Evolutionary conservation across 2,113 vertebrate species (phyloP).

Genomic region (Ciconia boyciana): DNA sequence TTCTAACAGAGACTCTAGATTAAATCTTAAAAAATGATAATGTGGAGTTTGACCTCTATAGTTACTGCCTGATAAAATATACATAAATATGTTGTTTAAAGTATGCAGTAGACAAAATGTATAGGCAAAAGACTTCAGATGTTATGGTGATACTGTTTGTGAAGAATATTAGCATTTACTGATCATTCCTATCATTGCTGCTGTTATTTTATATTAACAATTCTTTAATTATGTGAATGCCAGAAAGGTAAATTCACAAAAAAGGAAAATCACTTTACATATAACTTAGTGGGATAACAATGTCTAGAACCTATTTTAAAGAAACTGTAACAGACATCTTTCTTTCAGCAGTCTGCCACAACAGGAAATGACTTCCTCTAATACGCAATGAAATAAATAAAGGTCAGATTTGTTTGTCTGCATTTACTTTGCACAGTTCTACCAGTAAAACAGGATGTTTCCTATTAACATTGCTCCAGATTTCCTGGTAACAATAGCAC

Average conservation of each 20-base stretch:
- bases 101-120: conserved; percentile 23
- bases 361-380: conserved; percentile 33
- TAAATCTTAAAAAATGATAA: conserved; percentile 7
- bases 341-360: conserved; percentile 8
- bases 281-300: conserved; percentile 50
- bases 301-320: conserved; percentile 35
- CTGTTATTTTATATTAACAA: neutral
- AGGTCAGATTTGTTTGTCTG: neutral
- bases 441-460: conserved; percentile 38
- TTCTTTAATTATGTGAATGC: conserved; percentile 3
- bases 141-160: neutral
- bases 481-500: conserved; percentile 71
- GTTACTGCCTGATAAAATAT: conserved; percentile 8
- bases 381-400: conserved; percentile 2
- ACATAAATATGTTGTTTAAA: conserved; percentile 42
- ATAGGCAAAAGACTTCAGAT: conserved; percentile 13
- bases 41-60: conserved; percentile 33
- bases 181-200: neutral
- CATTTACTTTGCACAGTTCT: neutral
- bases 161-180: neutral
- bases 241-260: conserved; percentile 8
- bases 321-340: conserved; percentile 29
- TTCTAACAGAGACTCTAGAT: neutral
- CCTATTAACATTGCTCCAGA: neutral
- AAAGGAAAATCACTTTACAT: neutral